These are phyloP conservation scores for Oryctes rhinoceros DNA, from an alignment of 1,140 invertebrate genomes.

Conservation along the genomic window DNA sequence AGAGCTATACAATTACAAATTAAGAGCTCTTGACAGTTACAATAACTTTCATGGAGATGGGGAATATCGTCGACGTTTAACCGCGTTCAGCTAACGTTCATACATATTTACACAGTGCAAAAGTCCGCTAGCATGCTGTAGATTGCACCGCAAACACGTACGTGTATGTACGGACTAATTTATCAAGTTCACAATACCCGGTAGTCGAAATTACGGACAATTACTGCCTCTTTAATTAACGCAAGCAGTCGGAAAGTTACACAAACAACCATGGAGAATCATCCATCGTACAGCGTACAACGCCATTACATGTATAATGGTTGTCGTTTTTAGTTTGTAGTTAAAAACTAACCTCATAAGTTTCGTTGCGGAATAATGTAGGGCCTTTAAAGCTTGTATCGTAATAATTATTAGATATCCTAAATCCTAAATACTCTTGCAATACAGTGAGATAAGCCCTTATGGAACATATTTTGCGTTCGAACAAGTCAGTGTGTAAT, in stretches of 20 bases:
- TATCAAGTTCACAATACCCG: slow-evolving; percentile 18
- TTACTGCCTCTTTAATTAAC: not conserved
- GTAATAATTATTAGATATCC: too few species aligned
- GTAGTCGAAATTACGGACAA: slow-evolving; percentile 15
- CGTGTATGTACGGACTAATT: not conserved
- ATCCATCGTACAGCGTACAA: too few species aligned
- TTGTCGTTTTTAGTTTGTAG: too few species aligned
- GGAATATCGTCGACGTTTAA: not conserved
- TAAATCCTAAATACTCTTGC: too few species aligned
- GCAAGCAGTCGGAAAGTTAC: slow-evolving; percentile 4
- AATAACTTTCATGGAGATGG: slow-evolving; percentile 28
- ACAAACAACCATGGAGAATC: not conserved
- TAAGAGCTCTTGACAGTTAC: slow-evolving; percentile 31
- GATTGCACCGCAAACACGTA: not conserved
- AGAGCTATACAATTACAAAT: slow-evolving; percentile 23
- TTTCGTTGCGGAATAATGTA: too few species aligned
- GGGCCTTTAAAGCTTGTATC: too few species aligned
- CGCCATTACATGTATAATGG: too few species aligned
- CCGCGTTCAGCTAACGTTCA: too few species aligned
- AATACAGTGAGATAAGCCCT: too few species aligned
- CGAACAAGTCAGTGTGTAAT: too few species aligned
- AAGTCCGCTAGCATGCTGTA: not conserved
- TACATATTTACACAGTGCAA: not conserved
- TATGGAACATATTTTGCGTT: too few species aligned
- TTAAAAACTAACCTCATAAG: too few species aligned